These are phyloP conservation scores for Chrysotoxum bicinctum DNA, from an alignment of 2,888 invertebrate species.

Conservation along the genomic window DNA sequence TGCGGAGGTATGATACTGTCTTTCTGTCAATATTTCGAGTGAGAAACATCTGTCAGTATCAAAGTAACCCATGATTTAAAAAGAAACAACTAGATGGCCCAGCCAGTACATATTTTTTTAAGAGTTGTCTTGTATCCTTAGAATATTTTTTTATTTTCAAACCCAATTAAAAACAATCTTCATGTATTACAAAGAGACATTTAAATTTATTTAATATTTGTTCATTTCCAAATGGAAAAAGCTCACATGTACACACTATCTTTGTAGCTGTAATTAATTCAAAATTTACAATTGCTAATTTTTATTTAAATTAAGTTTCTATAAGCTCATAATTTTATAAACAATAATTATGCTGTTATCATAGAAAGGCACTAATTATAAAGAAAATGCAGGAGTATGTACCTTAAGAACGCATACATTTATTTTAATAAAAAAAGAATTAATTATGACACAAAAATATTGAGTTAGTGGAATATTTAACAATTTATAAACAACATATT, in stretches of 20 bases:
- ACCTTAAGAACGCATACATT: neutral
- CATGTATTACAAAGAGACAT: neutral
- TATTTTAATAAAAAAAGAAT: constrained; percentile 4
- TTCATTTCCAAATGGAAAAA: neutral
- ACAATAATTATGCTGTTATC: neutral
- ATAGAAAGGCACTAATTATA: constrained; percentile 6
- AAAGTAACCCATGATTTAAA: too few species aligned
- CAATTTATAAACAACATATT: neutral
- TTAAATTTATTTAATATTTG: neutral
- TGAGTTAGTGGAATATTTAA: neutral
- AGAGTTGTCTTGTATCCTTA: too few species aligned
- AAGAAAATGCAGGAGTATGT: neutral
- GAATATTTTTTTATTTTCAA: neutral
- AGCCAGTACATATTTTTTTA: too few species aligned
- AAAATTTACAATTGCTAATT: neutral
- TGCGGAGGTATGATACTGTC: too few species aligned
- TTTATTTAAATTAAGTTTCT: neutral
- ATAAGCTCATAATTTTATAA: neutral
- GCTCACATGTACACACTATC: neutral
- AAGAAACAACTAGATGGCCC: too few species aligned
- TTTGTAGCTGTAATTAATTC: neutral
- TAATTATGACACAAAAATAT: neutral
- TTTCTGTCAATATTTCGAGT: too few species aligned
- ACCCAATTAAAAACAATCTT: neutral
- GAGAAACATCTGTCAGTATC: too few species aligned